Conservation (phyloP, 2,888 invertebrate genomes). For the Polyploca ridens region DNA sequence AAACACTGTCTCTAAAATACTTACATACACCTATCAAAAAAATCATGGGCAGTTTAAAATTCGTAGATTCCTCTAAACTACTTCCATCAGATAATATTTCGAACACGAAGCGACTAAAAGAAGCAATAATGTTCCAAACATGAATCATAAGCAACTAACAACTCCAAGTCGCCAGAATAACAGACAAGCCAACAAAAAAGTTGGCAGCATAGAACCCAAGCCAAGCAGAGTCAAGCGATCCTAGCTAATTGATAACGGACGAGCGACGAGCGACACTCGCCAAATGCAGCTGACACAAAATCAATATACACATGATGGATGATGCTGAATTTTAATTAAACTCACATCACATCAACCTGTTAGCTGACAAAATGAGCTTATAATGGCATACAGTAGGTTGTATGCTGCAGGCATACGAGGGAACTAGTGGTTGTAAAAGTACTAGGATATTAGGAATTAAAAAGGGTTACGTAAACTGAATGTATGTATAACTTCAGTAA, state of each 20-base stretch:
- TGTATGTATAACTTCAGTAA: no score
- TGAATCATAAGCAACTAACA: background rate
- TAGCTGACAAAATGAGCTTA: constrained; percentile 77
- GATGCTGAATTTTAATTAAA: constrained; percentile 80
- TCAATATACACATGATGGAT: constrained; percentile 80
- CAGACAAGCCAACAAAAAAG: background rate
- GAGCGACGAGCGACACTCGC: constrained; percentile 42
- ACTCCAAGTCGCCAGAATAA: background rate
- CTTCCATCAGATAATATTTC: no score
- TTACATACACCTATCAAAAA: no score
- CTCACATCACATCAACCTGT: constrained; percentile 75
- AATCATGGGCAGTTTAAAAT: no score
- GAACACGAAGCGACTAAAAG: no score
- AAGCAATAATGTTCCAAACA: background rate
- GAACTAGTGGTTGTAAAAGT: constrained; percentile 21
- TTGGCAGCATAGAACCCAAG: constrained; percentile 20
- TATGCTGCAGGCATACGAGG: constrained; percentile 20
- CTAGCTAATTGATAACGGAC: constrained; percentile 73
- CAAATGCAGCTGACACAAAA: constrained; percentile 77
- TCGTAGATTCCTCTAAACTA: no score
- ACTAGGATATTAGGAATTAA: background rate
- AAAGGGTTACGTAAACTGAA: no score
- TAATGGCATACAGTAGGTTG: constrained; percentile 54
- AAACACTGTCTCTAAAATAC: no score
- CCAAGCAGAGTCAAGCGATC: constrained; percentile 44